Evolutionary conservation across 92 coral and sea anemone genomes (phyloP).

Genomic region (Epizoanthus scotinus): DNA sequence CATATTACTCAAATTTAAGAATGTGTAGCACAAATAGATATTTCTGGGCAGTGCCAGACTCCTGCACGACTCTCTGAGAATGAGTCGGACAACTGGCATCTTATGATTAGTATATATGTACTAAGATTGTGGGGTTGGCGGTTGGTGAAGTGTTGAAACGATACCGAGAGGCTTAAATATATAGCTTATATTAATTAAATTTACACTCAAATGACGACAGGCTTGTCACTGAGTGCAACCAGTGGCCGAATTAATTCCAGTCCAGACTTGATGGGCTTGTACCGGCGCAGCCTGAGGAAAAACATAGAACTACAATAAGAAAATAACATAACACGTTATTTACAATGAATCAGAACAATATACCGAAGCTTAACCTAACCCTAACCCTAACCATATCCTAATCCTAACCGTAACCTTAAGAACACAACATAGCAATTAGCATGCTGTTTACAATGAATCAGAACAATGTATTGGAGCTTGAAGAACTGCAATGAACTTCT

Average conservation of each 20-base stretch:
- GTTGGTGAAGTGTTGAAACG: background rate
- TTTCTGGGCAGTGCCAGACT: too few relatives aligned
- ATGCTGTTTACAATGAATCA: background rate
- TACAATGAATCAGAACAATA: too few relatives aligned
- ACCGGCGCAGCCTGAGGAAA: constrained; percentile 80
- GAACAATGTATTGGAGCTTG: too few relatives aligned
- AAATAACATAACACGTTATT: background rate
- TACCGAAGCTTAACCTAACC: too few relatives aligned
- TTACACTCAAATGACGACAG: constrained; percentile 71
- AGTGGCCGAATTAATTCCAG: constrained; percentile 80
- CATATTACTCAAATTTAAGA: too few relatives aligned
- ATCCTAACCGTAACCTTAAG: too few relatives aligned
- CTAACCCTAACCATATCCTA: too few relatives aligned
- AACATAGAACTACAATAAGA: background rate
- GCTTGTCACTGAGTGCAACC: constrained; percentile 92
- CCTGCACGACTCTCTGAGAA: too few relatives aligned
- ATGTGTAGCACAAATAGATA: too few relatives aligned
- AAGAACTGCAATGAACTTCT: background rate
- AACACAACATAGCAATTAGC: background rate
- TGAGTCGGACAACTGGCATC: too few relatives aligned
- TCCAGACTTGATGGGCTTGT: constrained; percentile 75
- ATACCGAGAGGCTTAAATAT: background rate
- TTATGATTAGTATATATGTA: too few relatives aligned
- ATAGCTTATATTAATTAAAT: background rate
- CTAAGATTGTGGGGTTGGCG: too few relatives aligned